Evolutionary conservation across 2,113 vertebrate genomes (phyloP).

Genomic region (Alligator mississippiensis): DNA sequence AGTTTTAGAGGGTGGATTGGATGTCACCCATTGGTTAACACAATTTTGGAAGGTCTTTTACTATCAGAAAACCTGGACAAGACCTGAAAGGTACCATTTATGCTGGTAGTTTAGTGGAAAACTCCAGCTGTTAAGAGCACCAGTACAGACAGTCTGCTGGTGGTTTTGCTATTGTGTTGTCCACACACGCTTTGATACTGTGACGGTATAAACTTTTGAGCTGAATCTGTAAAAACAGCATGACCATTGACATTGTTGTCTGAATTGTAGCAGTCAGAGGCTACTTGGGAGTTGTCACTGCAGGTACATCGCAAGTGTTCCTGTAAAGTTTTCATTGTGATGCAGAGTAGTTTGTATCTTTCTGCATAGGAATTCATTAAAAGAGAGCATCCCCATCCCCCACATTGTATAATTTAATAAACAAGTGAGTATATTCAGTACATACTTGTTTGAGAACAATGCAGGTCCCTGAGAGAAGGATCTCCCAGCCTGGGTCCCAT

Average conservation of each 20-base stretch:
- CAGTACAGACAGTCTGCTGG: background rate
- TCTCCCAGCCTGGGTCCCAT: background rate
- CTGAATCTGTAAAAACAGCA: background rate
- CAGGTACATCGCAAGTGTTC: fast-evolving
- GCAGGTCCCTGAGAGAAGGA: background rate
- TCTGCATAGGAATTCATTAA: background rate
- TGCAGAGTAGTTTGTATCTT: background rate
- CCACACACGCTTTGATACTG: background rate
- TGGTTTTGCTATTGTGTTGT: background rate
- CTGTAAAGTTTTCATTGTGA: background rate
- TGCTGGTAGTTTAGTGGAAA: background rate
- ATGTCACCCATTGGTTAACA: background rate
- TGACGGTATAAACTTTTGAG: background rate
- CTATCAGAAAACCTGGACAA: background rate
- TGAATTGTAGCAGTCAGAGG: background rate
- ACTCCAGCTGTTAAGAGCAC: background rate
- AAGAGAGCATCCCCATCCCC: background rate
- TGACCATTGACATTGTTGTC: background rate
- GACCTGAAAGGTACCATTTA: background rate
- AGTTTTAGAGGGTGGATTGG: background rate
- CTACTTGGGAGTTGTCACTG: background rate
- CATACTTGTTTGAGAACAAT: background rate
- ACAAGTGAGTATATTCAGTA: background rate
- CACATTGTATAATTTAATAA: background rate
- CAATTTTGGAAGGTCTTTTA: constrained; percentile 4